These are phyloP conservation scores for Nomada fabriciana DNA, from an alignment of 2,888 invertebrate species.

Conservation along the genomic window DNA sequence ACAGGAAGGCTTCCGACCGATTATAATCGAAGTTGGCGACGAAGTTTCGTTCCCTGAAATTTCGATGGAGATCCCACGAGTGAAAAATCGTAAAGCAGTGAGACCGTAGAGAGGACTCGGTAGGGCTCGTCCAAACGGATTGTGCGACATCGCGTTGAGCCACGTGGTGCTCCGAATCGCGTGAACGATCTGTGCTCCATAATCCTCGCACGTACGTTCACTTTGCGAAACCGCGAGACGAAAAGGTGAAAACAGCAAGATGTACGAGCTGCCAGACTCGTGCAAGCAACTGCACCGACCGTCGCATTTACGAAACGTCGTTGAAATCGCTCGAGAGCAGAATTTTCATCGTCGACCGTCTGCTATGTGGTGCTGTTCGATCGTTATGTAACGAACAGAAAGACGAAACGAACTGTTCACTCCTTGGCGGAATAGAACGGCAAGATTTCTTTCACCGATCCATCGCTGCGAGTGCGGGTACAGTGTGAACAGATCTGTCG, in stretches of 20 bases:
- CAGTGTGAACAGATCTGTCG: constrained; percentile 27
- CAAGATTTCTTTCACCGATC: constrained; percentile 26
- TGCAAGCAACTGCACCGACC: not conserved
- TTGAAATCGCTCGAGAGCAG: constrained; percentile 43
- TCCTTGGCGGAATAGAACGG: constrained; percentile 22
- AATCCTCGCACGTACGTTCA: constrained; percentile 1
- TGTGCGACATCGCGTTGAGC: constrained; percentile 53
- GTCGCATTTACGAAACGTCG: constrained; percentile 28
- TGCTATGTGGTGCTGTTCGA: constrained; percentile 51
- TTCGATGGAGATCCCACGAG: constrained; percentile 11
- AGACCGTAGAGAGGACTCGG: not conserved
- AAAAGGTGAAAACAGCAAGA: constrained; percentile 22
- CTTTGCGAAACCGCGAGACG: constrained; percentile 32
- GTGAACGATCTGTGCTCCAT: constrained; percentile 44
- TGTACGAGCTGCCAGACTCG: not conserved
- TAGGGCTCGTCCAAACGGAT: constrained; percentile 33
- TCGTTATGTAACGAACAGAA: constrained; percentile 44
- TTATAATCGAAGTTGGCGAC: not conserved
- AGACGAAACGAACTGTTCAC: constrained; percentile 23
- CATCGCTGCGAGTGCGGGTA: constrained; percentile 56
- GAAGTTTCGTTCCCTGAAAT: constrained; percentile 11
- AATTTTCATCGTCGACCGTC: constrained; percentile 17
- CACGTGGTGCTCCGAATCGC: constrained; percentile 60
- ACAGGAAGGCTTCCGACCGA: not conserved
- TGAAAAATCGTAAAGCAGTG: constrained; percentile 47